phyloP scores from a whole-genome alignment of 2,888 invertebrate species.

The Habroteleia sp. region DNA sequence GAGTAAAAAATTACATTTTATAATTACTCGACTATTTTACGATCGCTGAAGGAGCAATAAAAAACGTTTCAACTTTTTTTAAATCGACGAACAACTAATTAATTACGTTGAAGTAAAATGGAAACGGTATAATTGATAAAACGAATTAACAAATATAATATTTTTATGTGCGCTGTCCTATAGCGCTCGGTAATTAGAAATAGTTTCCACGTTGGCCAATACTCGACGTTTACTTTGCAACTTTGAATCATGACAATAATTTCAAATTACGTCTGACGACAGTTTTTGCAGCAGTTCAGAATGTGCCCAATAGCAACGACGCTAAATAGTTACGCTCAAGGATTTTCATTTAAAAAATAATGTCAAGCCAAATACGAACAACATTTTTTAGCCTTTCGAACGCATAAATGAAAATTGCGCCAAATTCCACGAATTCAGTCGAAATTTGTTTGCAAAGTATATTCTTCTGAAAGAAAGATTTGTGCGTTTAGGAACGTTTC shows the following conservation, averaged over 20 bases:
- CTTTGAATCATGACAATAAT: constrained; percentile 54
- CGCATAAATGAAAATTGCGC: constrained; percentile 1
- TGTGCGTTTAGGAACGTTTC: no score
- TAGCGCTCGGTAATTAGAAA: constrained; percentile 45
- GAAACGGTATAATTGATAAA: constrained; percentile 28
- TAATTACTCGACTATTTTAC: constrained; percentile 10
- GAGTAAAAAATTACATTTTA: constrained; percentile 20
- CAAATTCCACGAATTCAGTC: no score
- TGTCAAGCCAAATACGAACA: constrained; percentile 14
- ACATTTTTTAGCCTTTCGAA: background rate
- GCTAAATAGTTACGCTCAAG: constrained; percentile 8
- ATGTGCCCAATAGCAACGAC: constrained; percentile 22
- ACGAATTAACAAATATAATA: constrained; percentile 24
- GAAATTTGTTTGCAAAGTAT: constrained; percentile 3
- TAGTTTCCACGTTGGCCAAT: constrained; percentile 45
- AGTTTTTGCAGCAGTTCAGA: constrained; percentile 27
- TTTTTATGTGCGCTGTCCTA: constrained; percentile 31
- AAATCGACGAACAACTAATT: constrained; percentile 15
- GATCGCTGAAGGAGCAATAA: background rate
- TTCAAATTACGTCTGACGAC: constrained; percentile 32
- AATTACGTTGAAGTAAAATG: constrained; percentile 15
- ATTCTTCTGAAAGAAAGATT: no score
- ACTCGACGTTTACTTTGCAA: constrained; percentile 29
- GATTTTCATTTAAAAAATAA: constrained; percentile 20
- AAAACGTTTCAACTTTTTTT: background rate